phyloP scores from a whole-genome alignment of 2,113 vertebrate species.

The Cavia aperea region DNA sequence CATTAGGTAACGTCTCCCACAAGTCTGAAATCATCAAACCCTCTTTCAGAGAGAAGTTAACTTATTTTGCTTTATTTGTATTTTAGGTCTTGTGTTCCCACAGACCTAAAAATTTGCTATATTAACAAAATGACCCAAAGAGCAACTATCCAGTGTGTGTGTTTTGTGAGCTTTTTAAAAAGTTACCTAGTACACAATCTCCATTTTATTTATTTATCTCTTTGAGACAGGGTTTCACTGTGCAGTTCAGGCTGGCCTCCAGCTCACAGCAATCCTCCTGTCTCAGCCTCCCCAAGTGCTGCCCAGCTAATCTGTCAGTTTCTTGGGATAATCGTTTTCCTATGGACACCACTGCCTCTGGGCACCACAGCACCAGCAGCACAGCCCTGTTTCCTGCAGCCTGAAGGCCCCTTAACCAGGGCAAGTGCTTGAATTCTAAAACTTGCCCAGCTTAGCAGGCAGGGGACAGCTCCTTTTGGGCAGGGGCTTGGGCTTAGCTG shows the following conservation, averaged over 20 bases:
- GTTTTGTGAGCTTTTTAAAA: neutral
- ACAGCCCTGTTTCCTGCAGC: neutral
- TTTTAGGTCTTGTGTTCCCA: neutral
- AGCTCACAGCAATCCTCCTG: no score
- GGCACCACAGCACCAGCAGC: neutral
- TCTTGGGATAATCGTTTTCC: neutral
- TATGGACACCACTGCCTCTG: neutral
- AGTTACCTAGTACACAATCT: neutral
- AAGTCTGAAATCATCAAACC: slow-evolving; percentile 22
- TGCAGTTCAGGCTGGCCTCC: no score
- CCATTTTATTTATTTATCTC: neutral
- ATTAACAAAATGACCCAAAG: slow-evolving; percentile 16
- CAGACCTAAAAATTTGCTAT: neutral
- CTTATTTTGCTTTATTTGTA: neutral
- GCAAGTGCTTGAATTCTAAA: slow-evolving; percentile 28
- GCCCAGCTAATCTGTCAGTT: neutral
- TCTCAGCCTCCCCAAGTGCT: no score
- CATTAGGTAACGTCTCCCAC: slow-evolving; percentile 22
- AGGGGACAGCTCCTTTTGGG: neutral
- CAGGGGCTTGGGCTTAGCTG: neutral
- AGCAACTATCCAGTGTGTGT: neutral
- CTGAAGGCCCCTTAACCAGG: slow-evolving; percentile 29
- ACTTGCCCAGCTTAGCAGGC: neutral
- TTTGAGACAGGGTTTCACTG: no score
- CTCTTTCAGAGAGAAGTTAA: slow-evolving; percentile 13